Base-by-base conservation (phyloP, 1,140 invertebrate species). In the Adelges cooleyi region DNA sequence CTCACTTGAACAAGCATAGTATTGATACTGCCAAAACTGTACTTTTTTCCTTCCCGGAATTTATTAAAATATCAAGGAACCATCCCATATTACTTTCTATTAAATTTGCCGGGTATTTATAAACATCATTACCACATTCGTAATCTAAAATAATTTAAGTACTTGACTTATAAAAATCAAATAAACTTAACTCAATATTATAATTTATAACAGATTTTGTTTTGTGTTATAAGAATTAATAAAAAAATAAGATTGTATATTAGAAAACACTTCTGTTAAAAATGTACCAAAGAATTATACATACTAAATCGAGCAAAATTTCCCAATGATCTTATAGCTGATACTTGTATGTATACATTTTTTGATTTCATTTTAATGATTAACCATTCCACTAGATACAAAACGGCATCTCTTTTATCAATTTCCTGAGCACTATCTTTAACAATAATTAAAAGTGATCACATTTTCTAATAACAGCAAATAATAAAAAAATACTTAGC, bases 311-410 rank as follows among this genome's bases (percentile, higher is more conserved):
- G 23, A 62, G 38, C 44, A 15, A 62, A 62, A 10, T 62, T 62
- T 22, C 25, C 56, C 6, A 62, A 48, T 1, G 56, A 29, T 8
- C 56, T 27, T 27, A 62, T 25, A 20, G 56, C 42, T 11, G 56
- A 62, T 25, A 62, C 44, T 46, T 62, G 42, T 4, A 62, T 8
- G 1, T 48, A 62, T 22, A 48, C 18, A 48, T 62, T 62, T n/a
- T 48, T 48, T 29, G 56, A 62, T 46, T 62, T 1, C 5, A 62
- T 11, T 62, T 62, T 62, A 29, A 48, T 29, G 15, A 62, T 25
- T 48, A 62, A 20, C 56, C 56, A 62, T 46, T 62, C 56, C 20
- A 62, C 56, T 62, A 62, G 22, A 33, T 62, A 62, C 22, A 62
- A 15, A 20, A 46, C 42, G 18, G 42, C 25, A 48, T 29, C 17